phyloP scores from a whole-genome alignment of 2,888 invertebrate genomes.

The Tyria jacobaeae region DNA sequence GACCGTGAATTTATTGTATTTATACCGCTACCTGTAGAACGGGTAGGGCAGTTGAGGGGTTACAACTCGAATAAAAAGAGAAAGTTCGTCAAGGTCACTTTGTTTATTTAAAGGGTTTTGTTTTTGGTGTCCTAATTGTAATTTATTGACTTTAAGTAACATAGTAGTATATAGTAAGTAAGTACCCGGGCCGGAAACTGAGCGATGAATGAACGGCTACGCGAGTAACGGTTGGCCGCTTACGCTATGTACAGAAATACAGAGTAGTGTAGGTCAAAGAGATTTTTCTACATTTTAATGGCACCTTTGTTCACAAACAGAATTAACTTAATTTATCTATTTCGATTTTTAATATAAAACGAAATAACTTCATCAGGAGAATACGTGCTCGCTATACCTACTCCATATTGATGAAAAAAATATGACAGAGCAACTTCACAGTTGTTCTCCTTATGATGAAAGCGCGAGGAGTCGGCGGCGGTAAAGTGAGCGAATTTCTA shows the following conservation, averaged over 20 bases:
- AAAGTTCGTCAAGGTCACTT: conserved; percentile 14
- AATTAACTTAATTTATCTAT: too few relatives aligned
- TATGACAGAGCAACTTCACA: too few relatives aligned
- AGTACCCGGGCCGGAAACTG: conserved; percentile 12
- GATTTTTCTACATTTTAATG: background rate
- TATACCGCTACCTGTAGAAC: background rate
- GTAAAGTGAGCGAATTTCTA: too few relatives aligned
- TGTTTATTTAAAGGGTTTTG: conserved; percentile 2
- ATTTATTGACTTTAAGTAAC: too few relatives aligned
- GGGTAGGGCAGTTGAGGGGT: background rate
- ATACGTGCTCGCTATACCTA: too few relatives aligned
- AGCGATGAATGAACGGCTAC: conserved; percentile 21
- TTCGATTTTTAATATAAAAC: too few relatives aligned
- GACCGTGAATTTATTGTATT: conserved; percentile 10
- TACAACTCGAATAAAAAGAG: conserved; percentile 11
- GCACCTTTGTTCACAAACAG: too few relatives aligned
- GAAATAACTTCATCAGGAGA: too few relatives aligned
- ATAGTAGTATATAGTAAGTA: conserved; percentile 7
- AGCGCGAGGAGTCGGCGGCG: too few relatives aligned
- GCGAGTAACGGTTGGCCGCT: conserved; percentile 15
- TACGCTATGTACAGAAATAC: conserved; percentile 5
- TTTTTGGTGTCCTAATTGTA: too few relatives aligned
- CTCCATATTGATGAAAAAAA: too few relatives aligned
- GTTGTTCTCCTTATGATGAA: too few relatives aligned
- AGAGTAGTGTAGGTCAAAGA: conserved; percentile 1